Percentiles rank a stretch among this genome's conserved stretches.
These are phyloP conservation scores for Cheilosia vulpina DNA, from an alignment of 2,888 invertebrate genomes.

Conservation along the genomic window DNA sequence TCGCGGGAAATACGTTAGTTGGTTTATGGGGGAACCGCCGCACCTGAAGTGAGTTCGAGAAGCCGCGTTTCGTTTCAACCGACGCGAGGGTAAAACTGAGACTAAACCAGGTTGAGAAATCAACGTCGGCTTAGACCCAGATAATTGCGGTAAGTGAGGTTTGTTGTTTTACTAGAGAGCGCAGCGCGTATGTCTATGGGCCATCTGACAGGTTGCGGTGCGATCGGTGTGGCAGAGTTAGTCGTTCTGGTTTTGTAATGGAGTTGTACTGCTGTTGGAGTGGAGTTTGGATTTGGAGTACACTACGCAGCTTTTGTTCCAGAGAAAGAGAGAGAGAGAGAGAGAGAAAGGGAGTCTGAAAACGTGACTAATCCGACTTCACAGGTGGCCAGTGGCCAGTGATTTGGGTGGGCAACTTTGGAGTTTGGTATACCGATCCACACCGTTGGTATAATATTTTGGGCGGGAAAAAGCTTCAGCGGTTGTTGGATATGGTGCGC, in stretches of 20 bases:
- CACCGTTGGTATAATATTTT: neutral
- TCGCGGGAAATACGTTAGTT: neutral
- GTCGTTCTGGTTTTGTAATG: conserved; percentile 61
- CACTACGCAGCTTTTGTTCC: neutral
- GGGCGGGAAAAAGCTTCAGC: conserved; percentile 26
- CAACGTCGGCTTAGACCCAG: conserved; percentile 62
- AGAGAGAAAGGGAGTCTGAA: conserved; percentile 33
- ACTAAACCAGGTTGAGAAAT: conserved; percentile 57
- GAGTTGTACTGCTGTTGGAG: conserved; percentile 24
- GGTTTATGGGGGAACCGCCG: conserved; percentile 36
- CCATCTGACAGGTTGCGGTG: conserved; percentile 64
- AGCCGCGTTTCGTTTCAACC: conserved; percentile 46
- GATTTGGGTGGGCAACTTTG: conserved; percentile 31
- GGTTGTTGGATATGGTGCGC: conserved; percentile 3
- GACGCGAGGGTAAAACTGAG: conserved; percentile 60
- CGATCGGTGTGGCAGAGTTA: conserved; percentile 36
- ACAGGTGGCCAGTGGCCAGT: conserved; percentile 13
- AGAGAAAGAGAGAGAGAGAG: conserved; percentile 10
- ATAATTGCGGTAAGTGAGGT: conserved; percentile 46
- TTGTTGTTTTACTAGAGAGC: conserved; percentile 22
- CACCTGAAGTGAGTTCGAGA: conserved; percentile 36
- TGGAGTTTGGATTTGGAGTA: neutral
- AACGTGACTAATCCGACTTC: conserved; percentile 52
- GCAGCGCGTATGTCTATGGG: conserved; percentile 45
- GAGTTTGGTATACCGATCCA: neutral